Percentiles rank a stretch among this genome's conserved stretches.
These are phyloP conservation scores for Alligator sinensis DNA, from an alignment of 2,113 vertebrate genomes.

Conservation along the genomic window DNA sequence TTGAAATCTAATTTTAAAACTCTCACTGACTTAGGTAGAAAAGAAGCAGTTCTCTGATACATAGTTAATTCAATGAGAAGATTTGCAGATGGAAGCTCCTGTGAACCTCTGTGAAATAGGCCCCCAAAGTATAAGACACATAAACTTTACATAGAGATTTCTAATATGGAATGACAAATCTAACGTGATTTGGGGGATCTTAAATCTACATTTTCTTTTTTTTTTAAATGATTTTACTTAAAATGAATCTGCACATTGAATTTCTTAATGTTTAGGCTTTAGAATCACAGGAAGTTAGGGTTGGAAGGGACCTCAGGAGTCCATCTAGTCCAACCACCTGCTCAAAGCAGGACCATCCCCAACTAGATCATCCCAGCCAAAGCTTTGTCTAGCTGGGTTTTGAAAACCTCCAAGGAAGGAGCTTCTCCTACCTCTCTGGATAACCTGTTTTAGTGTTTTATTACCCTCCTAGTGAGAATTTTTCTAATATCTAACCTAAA, in stretches of 20 bases:
- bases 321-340: no score
- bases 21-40: not conserved
- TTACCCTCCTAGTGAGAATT: no score
- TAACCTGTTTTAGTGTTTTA: no score
- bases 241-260: no score
- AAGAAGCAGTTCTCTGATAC: not conserved
- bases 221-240: not conserved
- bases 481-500: no score
- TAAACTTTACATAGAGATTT: not conserved
- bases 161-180: not conserved
- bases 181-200: not conserved
- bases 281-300: no score
- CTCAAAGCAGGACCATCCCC: no score
- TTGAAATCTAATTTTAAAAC: not conserved
- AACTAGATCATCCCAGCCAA: no score
- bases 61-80: not conserved
- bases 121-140: not conserved
- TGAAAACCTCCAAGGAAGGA: no score
- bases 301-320: no score
- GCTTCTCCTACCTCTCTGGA: not conserved
- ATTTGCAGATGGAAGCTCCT: not conserved
- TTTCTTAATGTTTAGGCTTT: no score
- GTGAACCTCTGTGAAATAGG: not conserved
- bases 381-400: no score
- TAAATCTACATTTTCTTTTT: not conserved